Evolutionary conservation across 2,797 vertebrate species (phyloP).

Genomic region (Caiman crocodilus): DNA sequence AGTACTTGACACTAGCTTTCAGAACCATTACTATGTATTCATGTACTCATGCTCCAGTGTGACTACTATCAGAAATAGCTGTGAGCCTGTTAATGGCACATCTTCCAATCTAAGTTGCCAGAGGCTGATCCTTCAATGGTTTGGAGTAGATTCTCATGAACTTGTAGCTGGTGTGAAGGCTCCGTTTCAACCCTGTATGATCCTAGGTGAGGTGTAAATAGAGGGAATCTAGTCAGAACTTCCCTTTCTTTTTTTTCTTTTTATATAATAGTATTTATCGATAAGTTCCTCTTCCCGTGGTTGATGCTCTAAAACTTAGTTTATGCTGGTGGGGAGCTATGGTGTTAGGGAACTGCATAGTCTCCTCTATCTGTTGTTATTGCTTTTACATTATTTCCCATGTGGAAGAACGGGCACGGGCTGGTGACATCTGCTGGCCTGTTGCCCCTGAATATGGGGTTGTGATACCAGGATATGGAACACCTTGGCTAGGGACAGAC

Average conservation of each 20-base stretch:
- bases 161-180: not conserved
- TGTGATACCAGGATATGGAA: not conserved
- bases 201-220: not conserved
- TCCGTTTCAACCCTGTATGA: not conserved
- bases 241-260: not conserved
- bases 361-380: not conserved
- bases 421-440: no score
- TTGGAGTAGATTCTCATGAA: not conserved
- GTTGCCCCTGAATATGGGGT: not conserved
- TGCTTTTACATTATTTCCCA: not conserved
- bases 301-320: not conserved
- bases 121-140: no score
- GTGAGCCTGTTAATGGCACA: not conserved
- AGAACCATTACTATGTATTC: slow-evolving; percentile 34
- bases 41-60: slow-evolving; percentile 39
- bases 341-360: not conserved
- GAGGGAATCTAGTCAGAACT: no score
- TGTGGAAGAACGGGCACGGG: no score
- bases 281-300: not conserved
- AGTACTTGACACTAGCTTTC: slow-evolving; percentile 1
- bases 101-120: not conserved
- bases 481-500: no score
- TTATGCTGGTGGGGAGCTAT: not conserved
- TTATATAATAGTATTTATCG: no score
- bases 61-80: not conserved